These are phyloP conservation scores for Stigmatopora argus DNA, from an alignment of 2,113 vertebrate genomes.

Conservation along the genomic window DNA sequence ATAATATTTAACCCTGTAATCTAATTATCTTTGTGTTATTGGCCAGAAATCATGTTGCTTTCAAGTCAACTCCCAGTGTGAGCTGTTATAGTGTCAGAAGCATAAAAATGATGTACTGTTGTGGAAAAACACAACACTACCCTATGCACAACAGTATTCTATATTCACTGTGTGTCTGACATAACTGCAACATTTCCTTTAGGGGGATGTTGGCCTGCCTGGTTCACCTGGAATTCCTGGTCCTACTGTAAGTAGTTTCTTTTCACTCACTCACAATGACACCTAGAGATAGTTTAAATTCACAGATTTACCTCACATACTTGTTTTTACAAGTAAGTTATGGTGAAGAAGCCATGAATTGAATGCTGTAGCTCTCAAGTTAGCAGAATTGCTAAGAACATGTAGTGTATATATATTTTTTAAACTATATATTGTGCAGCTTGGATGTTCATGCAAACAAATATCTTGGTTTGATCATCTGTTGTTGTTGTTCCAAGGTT, in stretches of 20 bases:
- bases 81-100: neutral
- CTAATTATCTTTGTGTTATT: neutral
- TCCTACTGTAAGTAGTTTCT: conserved; percentile 66
- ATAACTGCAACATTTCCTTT: conserved; percentile 35
- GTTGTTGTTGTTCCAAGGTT: too few relatives aligned
- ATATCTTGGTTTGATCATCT: too few relatives aligned
- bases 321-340: too few relatives aligned
- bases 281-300: neutral
- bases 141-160: conserved; percentile 8
- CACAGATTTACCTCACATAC: neutral
- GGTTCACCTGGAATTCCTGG: conserved; percentile 74
- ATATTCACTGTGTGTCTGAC: conserved; percentile 28
- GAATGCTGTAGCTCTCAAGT: too few relatives aligned
- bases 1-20: neutral
- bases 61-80: neutral
- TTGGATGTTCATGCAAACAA: too few relatives aligned
- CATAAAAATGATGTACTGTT: neutral
- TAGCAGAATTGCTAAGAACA: too few relatives aligned
- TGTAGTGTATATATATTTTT: too few relatives aligned
- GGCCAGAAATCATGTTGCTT: conserved; percentile 1
- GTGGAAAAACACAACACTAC: neutral
- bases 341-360: too few relatives aligned
- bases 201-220: conserved; percentile 81
- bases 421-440: too few relatives aligned
- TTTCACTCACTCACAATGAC: neutral